Conservation (phyloP, 2,888 invertebrate species). For the Thelaira solivaga region DNA sequence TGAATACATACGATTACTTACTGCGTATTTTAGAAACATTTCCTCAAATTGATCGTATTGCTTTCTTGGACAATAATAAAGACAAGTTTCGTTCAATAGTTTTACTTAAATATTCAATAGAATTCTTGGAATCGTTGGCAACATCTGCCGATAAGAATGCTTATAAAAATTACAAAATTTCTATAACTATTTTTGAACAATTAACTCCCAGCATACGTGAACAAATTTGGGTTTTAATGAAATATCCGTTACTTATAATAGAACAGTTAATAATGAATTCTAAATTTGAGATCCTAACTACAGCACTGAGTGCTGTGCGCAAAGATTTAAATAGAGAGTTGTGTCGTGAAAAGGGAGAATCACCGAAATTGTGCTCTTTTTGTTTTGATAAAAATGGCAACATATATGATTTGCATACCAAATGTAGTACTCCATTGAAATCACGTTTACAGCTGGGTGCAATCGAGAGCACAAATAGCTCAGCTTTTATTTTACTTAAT, state of each 20-base stretch:
- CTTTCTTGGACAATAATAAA: conserved; percentile 82
- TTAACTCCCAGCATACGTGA: conserved; percentile 80
- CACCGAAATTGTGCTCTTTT: conserved; percentile 68
- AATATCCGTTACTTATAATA: conserved; percentile 85
- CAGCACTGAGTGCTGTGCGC: conserved; percentile 81
- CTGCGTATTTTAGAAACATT: conserved; percentile 80
- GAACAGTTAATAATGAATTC: conserved; percentile 93
- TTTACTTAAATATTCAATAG: conserved; percentile 82
- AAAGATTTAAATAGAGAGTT: conserved; percentile 68
- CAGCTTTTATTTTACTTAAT: conserved; percentile 79
- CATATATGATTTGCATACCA: conserved; percentile 70
- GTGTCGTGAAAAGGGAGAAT: conserved; percentile 29
- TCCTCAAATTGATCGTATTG: conserved; percentile 80
- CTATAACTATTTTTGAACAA: conserved; percentile 83
- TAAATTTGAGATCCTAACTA: conserved; percentile 83
- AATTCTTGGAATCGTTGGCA: conserved; percentile 79
- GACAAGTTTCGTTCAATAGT: conserved; percentile 81
- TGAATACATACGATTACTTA: conserved; percentile 76
- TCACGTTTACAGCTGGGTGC: conserved; percentile 69
- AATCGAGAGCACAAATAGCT: conserved; percentile 58
- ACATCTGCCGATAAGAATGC: conserved; percentile 58
- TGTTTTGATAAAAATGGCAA: conserved; percentile 74
- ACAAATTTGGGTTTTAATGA: conserved; percentile 82
- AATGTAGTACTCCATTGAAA: conserved; percentile 61
- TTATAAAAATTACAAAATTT: conserved; percentile 82